Base-by-base conservation (phyloP, 2,113 vertebrate species). In the Spheniscus mendiculus region DNA sequence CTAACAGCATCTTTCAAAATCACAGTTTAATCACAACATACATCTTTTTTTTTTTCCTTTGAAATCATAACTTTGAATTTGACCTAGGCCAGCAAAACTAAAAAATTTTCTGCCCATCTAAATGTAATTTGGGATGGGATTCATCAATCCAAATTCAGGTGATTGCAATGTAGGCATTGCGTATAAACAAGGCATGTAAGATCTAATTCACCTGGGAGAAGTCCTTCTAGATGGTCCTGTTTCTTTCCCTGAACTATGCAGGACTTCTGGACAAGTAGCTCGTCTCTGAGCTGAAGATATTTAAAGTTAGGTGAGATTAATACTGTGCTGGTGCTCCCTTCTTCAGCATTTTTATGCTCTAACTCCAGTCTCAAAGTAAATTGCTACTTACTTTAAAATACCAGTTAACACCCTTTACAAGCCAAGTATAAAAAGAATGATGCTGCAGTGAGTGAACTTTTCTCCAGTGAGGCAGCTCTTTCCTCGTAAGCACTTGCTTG, bases 51-150 rank as follows among this genome's bases (percentile, higher is more conserved):
- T 32, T 36, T 89, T 73, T 87, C 65, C 27, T 85, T 89, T 61
- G 81, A 94, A 92, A 89, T 71, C 15, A 63, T 81, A 25, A 45
- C 29, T 66, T 96, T 90, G 76, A 69, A 74, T 95, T 96, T 92
- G 63, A 79, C 7, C 8, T 22, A 84, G 15, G 34, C 36, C 17
- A 90, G 27, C n/a, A 93, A 70, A 58, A 52, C 9, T n/a, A 55
- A 86, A 62, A 45, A 49, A 65, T 9, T 27, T n/a, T 85, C 20
- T 65, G 23, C 22, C 36, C n/a, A 38, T 67, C 5, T 66, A 34
- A 65, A 40, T 80, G 16, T 32, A 5, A 59, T 82, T 91, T 77
- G 20, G 19, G 50, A 55, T 53, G 12, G 10, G 9, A 91, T 74
- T 86, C 53, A 62, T 70, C 34, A 49, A 32, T 32, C 23, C 29